These are phyloP conservation scores for Drosophila guanche DNA, from an alignment of 1,140 invertebrate genomes.

Conservation along the genomic window DNA sequence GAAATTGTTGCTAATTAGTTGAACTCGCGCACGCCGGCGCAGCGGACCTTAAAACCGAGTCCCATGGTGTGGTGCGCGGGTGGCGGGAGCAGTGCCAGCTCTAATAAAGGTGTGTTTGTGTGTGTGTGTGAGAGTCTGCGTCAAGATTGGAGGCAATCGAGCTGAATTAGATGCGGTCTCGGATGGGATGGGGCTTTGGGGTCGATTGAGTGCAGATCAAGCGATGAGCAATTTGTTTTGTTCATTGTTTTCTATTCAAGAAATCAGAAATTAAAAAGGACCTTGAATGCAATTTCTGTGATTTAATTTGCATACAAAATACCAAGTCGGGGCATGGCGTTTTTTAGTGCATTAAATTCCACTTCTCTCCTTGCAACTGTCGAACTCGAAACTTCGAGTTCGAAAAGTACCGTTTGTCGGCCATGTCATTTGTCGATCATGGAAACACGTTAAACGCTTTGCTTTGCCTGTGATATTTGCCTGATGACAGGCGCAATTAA, in stretches of 20 bases:
- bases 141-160: constrained; percentile 61
- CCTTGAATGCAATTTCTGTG: constrained; percentile 43
- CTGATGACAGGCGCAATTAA: no score
- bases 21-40: constrained; percentile 74
- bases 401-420: constrained; percentile 1
- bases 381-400: constrained; percentile 8
- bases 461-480: background rate
- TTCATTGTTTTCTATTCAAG: constrained; percentile 1
- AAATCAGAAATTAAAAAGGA: constrained; percentile 39
- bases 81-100: constrained; percentile 17
- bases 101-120: constrained; percentile 35
- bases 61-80: background rate
- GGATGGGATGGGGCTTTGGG: constrained; percentile 18
- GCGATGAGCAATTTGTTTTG: constrained; percentile 42
- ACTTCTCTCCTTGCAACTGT: background rate
- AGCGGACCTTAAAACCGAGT: constrained; percentile 70
- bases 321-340: background rate
- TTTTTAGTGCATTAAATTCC: background rate
- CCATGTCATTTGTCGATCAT: constrained; percentile 2
- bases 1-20: constrained; percentile 79
- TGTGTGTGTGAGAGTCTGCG: constrained; percentile 32
- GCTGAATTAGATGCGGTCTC: constrained; percentile 47
- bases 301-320: constrained; percentile 41
- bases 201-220: constrained; percentile 59
- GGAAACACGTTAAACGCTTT: background rate